Evolutionary conservation across 2,113 vertebrate species (phyloP).

Genomic region (Thamnaconus septentrionalis): DNA sequence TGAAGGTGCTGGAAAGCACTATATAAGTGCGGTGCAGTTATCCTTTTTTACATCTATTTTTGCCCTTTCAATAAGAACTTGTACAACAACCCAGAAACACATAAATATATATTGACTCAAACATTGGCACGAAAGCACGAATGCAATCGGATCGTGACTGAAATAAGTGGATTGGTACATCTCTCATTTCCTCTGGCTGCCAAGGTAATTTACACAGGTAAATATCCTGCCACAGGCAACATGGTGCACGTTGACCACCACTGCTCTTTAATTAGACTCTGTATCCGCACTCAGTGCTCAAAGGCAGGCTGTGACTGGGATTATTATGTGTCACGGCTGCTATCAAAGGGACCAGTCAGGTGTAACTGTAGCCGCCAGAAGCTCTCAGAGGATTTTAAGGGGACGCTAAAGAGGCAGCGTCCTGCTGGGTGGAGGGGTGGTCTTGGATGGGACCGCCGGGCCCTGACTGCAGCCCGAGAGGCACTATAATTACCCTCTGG

Average conservation of each 20-base stretch:
- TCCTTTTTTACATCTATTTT: too few relatives aligned
- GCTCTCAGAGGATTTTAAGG: not conserved
- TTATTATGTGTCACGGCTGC: not conserved
- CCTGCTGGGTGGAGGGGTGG: slow-evolving; percentile 42
- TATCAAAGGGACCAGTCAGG: slow-evolving; percentile 20
- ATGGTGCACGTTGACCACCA: slow-evolving; percentile 36
- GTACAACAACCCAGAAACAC: too few relatives aligned
- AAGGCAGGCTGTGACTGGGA: slow-evolving; percentile 60
- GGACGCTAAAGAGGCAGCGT: slow-evolving; percentile 28
- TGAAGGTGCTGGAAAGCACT: too few relatives aligned
- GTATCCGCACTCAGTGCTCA: slow-evolving; percentile 41
- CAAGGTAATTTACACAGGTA: slow-evolving; percentile 40
- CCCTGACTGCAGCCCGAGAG: slow-evolving; percentile 37
- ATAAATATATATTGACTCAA: too few relatives aligned
- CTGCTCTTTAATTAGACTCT: slow-evolving; percentile 52
- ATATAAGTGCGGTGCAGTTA: too few relatives aligned
- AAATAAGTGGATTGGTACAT: too few relatives aligned
- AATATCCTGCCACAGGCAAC: slow-evolving; percentile 17
- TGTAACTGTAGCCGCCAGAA: slow-evolving; percentile 37
- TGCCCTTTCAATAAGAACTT: too few relatives aligned
- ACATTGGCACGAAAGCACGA: too few relatives aligned
- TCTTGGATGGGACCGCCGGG: slow-evolving; percentile 35
- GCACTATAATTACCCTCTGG: slow-evolving; percentile 75
- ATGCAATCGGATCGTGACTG: too few relatives aligned
- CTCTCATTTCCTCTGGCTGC: not conserved